These are phyloP conservation scores for Luperina nickerlii DNA, from an alignment of 2,888 invertebrate species.

Conservation along the genomic window DNA sequence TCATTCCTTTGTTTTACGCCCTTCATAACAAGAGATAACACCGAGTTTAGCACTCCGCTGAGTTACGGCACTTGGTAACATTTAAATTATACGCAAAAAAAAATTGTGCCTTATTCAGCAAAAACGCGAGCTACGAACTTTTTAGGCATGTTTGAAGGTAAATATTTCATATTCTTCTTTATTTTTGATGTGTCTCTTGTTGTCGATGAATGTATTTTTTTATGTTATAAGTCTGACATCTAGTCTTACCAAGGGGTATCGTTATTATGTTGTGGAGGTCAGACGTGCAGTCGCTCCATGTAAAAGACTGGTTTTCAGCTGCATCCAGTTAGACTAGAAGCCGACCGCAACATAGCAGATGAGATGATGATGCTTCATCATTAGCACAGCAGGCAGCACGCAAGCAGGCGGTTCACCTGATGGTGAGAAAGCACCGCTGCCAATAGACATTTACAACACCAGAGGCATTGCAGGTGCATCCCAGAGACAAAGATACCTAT, in stretches of 20 bases:
- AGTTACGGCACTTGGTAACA: slow-evolving; percentile 27
- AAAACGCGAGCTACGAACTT: not conserved
- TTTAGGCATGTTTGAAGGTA: not conserved
- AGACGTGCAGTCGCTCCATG: not conserved
- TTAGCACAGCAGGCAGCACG: too few species aligned
- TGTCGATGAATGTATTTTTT: not conserved
- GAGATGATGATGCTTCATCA: not conserved
- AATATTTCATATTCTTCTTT: not conserved
- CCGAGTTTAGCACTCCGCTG: slow-evolving; percentile 27
- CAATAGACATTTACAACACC: not conserved
- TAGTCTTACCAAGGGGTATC: not conserved
- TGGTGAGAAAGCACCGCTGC: not conserved
- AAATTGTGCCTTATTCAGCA: not conserved
- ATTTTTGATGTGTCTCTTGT: not conserved
- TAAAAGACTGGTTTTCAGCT: not conserved
- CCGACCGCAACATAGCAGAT: not conserved
- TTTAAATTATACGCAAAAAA: slow-evolving; percentile 36
- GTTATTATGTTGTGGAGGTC: not conserved
- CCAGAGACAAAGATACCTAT: not conserved
- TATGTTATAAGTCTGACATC: not conserved
- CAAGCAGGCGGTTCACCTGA: not conserved
- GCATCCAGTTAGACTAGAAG: not conserved
- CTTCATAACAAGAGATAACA: slow-evolving; percentile 40
- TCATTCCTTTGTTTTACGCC: slow-evolving; percentile 43
- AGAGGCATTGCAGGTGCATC: not conserved